Conservation (phyloP, 2,113 vertebrate species). For the Scopus umbretta region DNA sequence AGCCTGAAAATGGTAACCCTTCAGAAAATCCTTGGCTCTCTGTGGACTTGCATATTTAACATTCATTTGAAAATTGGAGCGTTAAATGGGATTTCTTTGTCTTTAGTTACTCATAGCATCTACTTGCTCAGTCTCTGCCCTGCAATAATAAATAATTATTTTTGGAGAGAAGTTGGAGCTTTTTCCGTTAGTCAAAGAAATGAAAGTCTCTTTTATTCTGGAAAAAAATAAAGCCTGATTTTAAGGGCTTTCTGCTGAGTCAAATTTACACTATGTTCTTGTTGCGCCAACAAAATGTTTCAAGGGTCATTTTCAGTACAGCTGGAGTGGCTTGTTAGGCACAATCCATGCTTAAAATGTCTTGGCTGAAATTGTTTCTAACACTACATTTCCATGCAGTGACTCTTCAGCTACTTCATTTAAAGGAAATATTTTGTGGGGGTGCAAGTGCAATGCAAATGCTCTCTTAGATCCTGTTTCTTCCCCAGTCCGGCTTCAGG, state of each 20-base stretch:
- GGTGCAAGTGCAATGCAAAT: accelerated
- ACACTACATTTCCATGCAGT: not conserved
- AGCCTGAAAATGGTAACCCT: not conserved
- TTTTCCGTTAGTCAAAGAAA: not conserved
- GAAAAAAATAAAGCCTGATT: not conserved
- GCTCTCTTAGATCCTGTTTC: not conserved
- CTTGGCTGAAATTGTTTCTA: not conserved
- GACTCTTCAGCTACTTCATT: not conserved
- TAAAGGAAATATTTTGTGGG: not conserved
- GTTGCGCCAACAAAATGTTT: not conserved
- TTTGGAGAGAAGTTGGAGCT: not conserved
- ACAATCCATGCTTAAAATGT: not conserved
- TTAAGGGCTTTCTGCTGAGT: not conserved
- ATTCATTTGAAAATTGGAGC: not conserved
- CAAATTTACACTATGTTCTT: not conserved
- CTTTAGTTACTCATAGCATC: not conserved
- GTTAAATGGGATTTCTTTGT: not conserved
- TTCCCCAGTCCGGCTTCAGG: not conserved
- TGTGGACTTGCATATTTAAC: not conserved
- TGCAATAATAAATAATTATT: not conserved
- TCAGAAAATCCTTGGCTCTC: not conserved
- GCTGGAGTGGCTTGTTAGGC: not conserved
- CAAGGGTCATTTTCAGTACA: not conserved
- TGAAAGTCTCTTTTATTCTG: not conserved
- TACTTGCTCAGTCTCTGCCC: not conserved